A percentile compares a stretch with the other conserved stretches of the same genome.
Conservation (phyloP, 1,140 invertebrate genomes). For the Diorhabda elongata region DNA sequence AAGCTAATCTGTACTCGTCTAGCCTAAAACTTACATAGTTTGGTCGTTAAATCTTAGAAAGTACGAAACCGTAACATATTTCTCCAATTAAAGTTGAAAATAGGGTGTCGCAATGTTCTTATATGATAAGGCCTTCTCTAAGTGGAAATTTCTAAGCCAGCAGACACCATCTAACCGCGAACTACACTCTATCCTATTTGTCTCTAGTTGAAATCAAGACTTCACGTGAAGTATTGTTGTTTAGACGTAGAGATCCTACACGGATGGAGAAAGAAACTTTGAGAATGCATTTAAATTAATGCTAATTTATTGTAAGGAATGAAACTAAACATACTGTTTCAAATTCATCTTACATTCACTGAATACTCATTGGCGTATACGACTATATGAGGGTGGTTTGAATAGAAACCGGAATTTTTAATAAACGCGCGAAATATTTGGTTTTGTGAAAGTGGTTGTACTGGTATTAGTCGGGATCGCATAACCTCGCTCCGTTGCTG, state of each 20-base stretch:
- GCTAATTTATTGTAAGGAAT: not conserved
- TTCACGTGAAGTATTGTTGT: not conserved
- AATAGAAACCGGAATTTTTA: too few relatives aligned
- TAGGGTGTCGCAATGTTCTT: not conserved
- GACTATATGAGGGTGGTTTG: too few relatives aligned
- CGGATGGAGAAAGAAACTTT: not conserved
- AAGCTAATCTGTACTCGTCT: too few relatives aligned
- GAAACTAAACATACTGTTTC: too few relatives aligned
- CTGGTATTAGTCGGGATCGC: too few relatives aligned
- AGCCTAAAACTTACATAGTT: not conserved
- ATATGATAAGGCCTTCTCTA: not conserved
- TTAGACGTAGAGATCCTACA: not conserved
- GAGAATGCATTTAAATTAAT: not conserved
- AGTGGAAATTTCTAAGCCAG: not conserved
- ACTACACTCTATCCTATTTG: not conserved
- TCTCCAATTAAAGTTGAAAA: conserved; percentile 2
- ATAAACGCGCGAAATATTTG: too few relatives aligned
- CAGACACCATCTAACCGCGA: not conserved
- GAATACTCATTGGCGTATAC: too few relatives aligned
- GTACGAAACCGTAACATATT: not conserved
- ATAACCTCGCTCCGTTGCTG: too few relatives aligned
- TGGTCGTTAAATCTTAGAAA: not conserved
- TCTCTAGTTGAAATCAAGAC: not conserved
- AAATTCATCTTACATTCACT: too few relatives aligned
- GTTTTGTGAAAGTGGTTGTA: too few relatives aligned